Conservation (phyloP, 2,888 invertebrate species). For the Phlogophora meticulosa region DNA sequence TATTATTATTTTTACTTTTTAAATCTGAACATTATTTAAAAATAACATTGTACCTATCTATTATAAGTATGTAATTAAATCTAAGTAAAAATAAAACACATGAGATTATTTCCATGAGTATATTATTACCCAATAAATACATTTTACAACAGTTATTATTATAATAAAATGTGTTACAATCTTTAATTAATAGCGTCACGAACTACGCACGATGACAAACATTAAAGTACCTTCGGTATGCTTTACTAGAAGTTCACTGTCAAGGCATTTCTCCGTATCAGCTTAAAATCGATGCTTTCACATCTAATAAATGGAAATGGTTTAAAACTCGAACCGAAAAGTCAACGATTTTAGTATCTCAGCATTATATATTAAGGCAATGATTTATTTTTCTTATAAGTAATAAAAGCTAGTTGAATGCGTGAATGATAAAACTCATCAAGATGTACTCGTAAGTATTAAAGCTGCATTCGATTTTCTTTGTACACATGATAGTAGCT, state of each 20-base stretch:
- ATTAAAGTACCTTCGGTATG: conserved; percentile 67
- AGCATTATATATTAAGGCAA: conserved; percentile 65
- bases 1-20: too few relatives aligned
- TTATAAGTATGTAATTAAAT: conserved; percentile 39
- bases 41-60: not conserved
- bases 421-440: conserved; percentile 63
- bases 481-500: conserved; percentile 43
- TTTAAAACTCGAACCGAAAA: conserved; percentile 56
- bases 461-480: conserved; percentile 58
- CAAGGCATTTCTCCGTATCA: conserved; percentile 73
- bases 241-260: conserved; percentile 71
- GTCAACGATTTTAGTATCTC: conserved; percentile 53
- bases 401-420: conserved; percentile 61
- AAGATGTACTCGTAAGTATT: conserved; percentile 33
- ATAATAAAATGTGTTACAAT: conserved; percentile 78
- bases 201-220: conserved; percentile 70
- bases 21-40: conserved; percentile 4
- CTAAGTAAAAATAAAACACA: conserved; percentile 68
- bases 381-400: conserved; percentile 56
- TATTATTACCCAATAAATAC: conserved; percentile 90
- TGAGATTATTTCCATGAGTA: conserved; percentile 80
- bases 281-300: conserved; percentile 21
- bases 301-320: conserved; percentile 35
- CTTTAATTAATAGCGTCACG: conserved; percentile 74
- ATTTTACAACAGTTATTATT: conserved; percentile 89